A percentile compares a stretch with the other conserved stretches of the same genome.
phyloP scores from a whole-genome alignment of 2,888 invertebrate species.

The Agapostemon virescens region DNA sequence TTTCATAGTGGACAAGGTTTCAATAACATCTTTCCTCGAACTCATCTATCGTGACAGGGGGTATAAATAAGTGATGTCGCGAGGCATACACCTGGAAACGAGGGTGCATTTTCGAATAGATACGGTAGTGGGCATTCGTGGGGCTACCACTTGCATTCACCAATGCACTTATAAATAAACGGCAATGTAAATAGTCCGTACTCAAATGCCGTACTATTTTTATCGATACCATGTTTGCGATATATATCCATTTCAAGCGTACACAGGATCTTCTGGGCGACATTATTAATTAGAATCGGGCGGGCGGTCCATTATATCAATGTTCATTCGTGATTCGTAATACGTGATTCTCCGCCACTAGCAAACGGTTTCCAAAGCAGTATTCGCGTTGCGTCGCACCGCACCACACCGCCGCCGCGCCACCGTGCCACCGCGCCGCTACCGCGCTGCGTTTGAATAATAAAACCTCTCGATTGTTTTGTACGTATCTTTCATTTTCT shows the following conservation, averaged over 20 bases:
- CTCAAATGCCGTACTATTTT: conserved; percentile 79
- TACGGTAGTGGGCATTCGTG: conserved; percentile 51
- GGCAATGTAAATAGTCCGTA: conserved; percentile 78
- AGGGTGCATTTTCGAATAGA: conserved; percentile 48
- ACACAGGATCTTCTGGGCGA: conserved; percentile 9
- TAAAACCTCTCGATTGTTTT: conserved; percentile 38
- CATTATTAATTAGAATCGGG: conserved; percentile 13
- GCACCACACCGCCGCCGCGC: too few relatives aligned
- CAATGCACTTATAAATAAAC: conserved; percentile 78
- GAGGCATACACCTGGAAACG: conserved; percentile 30
- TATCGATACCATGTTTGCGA: conserved; percentile 72
- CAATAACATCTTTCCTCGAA: neutral
- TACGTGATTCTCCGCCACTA: neutral
- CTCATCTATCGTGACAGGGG: neutral
- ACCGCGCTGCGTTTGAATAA: neutral
- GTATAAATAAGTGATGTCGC: conserved; percentile 30
- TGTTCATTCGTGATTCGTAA: neutral
- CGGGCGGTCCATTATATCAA: conserved; percentile 11
- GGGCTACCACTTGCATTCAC: conserved; percentile 72
- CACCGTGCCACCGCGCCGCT: too few relatives aligned
- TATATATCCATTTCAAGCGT: conserved; percentile 61
- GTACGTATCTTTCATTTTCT: neutral
- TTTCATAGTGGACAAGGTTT: neutral
- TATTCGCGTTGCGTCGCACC: neutral
- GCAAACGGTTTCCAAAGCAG: conserved; percentile 4